Evolutionary conservation across 1,140 invertebrate genomes (phyloP), one percentile per base, ranked within the genome.

Genomic region (honey bee (Apis mellifera)): DNA sequence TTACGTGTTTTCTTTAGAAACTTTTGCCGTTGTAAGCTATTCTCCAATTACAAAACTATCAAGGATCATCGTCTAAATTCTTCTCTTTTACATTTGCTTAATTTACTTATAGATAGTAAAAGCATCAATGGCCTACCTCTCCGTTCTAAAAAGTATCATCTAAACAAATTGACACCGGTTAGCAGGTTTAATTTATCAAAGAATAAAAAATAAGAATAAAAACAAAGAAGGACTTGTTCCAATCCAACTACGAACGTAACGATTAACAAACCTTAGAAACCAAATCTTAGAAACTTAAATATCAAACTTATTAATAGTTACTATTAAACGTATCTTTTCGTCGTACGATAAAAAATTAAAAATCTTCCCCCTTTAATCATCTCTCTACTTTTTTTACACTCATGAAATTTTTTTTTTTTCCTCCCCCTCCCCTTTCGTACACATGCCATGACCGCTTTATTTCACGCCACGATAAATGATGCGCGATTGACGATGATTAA

Each of bases 1-100:
- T 48, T 88, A 88, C 23, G 79, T 87, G 5, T 87, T 88, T 73
- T 88, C 86, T 0, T 48, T 88, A 13, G 79, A 88, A 85, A 88
- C 81, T 19, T 88, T 88, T 11, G 79, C 62, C 62, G n/a, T 19
- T 7, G 86, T 88, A 65, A 84, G 77, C 77, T 48, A 15, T 21
- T 17, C 9, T 2, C 42, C 13, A 3, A 68, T 42, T 57, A 42
- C n/a, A 72, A 72, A 42, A 42, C 32, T 19, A 57, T 42, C n/a
- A 42, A 8, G 2, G 12, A 15, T 42, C 32, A n/a, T 11, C 12
- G 19, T 57, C 32, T 8, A 42, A 32, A 42, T 57, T 4, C n/a
- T 72, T 57, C 13, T 17, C 26, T 13, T n/a, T n/a, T 60, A 71
- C 13, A 8, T 21, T 15, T 32, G 1, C 7, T 66, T 48, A 2